Conservation (phyloP, 1,140 invertebrate genomes). For the Fopius arisanus region DNA sequence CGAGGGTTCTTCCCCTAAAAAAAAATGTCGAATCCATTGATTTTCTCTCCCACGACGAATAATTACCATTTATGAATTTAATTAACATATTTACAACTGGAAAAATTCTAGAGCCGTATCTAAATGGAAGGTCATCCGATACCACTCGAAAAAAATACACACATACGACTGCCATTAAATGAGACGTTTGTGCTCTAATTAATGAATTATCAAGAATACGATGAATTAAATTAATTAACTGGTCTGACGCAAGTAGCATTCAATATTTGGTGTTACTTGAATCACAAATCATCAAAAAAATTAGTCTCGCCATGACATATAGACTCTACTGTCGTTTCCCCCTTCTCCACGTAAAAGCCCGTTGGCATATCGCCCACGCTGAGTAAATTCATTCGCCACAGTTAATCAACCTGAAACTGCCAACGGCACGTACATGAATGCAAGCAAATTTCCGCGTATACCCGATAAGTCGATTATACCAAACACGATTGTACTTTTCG, state of each 20-base stretch:
- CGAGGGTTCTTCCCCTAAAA: no score
- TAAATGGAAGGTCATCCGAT: no score
- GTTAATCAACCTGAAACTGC: slow-evolving; percentile 1
- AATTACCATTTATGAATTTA: no score
- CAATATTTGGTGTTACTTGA: background rate
- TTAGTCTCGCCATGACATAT: background rate
- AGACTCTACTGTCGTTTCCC: background rate
- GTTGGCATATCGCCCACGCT: background rate
- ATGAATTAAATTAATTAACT: background rate
- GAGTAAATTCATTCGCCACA: slow-evolving; percentile 4
- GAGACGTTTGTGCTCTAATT: no score
- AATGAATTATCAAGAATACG: background rate
- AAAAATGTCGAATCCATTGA: no score
- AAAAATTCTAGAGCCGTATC: no score
- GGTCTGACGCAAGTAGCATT: background rate
- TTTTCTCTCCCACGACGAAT: no score
- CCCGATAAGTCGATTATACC: slow-evolving; percentile 19
- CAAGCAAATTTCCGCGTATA: slow-evolving; percentile 2
- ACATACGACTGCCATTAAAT: no score
- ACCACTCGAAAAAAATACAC: no score
- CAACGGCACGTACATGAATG: background rate
- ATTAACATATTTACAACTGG: no score
- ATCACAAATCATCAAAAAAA: background rate
- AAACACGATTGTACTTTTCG: background rate
- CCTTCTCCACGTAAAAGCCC: background rate